Percentiles rank a stretch among this genome's conserved stretches.
phyloP scores from a whole-genome alignment of 2,888 invertebrate genomes.

The Cosmopolites sordidus region DNA sequence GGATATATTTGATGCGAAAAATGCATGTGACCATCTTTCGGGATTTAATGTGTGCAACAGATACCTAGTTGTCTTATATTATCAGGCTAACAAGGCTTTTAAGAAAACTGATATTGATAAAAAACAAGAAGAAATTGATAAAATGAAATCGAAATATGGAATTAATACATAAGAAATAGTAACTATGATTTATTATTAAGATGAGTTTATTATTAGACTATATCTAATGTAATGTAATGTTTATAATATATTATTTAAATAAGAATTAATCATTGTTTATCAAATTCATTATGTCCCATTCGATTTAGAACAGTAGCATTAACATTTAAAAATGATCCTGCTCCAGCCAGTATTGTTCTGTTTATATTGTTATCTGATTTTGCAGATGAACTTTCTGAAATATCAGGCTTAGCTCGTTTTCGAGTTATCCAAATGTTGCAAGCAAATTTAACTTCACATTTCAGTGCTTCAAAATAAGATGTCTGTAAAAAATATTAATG shows the following conservation, averaged over 20 bases:
- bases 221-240: too few relatives aligned
- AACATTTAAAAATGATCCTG: conserved; percentile 36
- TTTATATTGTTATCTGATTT: conserved; percentile 36
- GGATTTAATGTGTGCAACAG: conserved; percentile 99
- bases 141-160: conserved; percentile 92
- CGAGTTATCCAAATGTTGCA: conserved; percentile 69
- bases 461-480: conserved; percentile 63
- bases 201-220: too few relatives aligned
- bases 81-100: conserved; percentile 94
- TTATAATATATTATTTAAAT: not conserved
- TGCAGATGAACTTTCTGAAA: conserved; percentile 41
- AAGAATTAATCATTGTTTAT: not conserved
- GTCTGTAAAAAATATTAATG: conserved; percentile 51
- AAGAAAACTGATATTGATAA: conserved; percentile 93
- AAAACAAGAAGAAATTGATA: conserved; percentile 92
- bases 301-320: conserved; percentile 30
- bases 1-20: conserved; percentile 99
- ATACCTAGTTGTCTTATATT: conserved; percentile 97
- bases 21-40: conserved; percentile 98
- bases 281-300: conserved; percentile 7
- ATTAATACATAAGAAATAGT: conserved; percentile 54
- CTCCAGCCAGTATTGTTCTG: conserved; percentile 34
- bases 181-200: not conserved
- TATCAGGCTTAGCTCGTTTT: conserved; percentile 55
- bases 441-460: conserved; percentile 66